Base-by-base conservation (phyloP, 92 coral and sea anemone species). In the Isaurus tuberculatus region DNA sequence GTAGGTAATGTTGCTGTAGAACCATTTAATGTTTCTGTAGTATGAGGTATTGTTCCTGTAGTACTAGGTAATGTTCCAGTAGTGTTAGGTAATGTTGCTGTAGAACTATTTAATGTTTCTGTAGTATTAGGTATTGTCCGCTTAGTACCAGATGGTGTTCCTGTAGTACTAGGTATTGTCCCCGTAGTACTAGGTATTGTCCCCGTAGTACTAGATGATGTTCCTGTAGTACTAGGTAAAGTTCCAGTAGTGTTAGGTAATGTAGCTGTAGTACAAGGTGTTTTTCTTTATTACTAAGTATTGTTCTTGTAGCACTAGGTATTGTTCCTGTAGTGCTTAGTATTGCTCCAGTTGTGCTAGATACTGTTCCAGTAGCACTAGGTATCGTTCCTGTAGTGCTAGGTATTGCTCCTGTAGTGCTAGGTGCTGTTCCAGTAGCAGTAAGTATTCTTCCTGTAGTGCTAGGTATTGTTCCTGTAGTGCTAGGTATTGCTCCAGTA, bases 121-220 rank as follows among this genome's bases (percentile, higher is more conserved):
- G 44, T 40, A 6, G 44, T 1, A 1, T 40, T 40, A 1, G 44
- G 44, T 40, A 40, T 40, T 40, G 4, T 5, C 10, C 44, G 9
- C 10, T 8, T 40, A 40, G 44, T 40, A 6, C 2, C 10, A 40
- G 44, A 13, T 40, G 10, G 6, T 40, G 6, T 40, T 40, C 44
- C 42, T 36, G 42, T 3, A 40, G 44, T 40, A 40, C 4, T 13
- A 74, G 84, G 88, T 1, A 77, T 77, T 10, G 36, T 44, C 42
- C 30, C 77, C 5, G 55, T 37, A 70, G 5, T 10, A 20, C 31
- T 17, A 63, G 69, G 34, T 63, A 26, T 1, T 16, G 2, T 17
- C 17, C 22, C 2, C 19, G 17, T 15, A n/a, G n/a, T n/a, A 6
- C 10, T 40, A 40, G 44, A 0, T 40, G 10, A 6, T 40, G 44